Evolutionary conservation across 1,140 invertebrate genomes (phyloP), one percentile per base, ranked within the genome.

Genomic region (Drosophila novamexicana): DNA sequence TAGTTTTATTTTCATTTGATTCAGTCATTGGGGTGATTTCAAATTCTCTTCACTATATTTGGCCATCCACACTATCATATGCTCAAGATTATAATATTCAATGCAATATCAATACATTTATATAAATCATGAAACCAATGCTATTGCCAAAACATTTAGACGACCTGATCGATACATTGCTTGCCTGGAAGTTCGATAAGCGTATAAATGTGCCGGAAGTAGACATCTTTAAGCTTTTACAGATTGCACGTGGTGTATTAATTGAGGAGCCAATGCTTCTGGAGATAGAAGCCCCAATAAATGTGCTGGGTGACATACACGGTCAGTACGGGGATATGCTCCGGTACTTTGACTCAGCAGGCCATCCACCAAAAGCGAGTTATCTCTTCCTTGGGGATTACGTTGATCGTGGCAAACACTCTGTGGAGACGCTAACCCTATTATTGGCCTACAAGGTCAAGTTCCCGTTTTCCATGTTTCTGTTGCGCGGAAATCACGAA

Each of bases 271-370:
- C 98, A 7, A 99, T 99, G 93, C 93, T 99, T 76, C 94, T 99
- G 82, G 98, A 99, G 93, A 93, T 99, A 61, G 98, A 99, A 94
- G 98, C 98, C 50, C 98, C 98, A 44, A 93, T 99, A 99, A 94
- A 99, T 99, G 86, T 99, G 98, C 94, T 98, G 93, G 97, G 97
- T 93, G 98, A 99, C 93, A 99, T 99, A 84, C 98, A 99, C 93
- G 99, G 99, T 69, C 97, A 98, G 93, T 99, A 99, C 93, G 98
- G 98, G 91, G 99, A 99, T 93, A 93, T 99, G 32, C 93, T 99
- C 72, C 95, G 99, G 86, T 94, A 99, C 76, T 99, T 99, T 93
- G 99, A 99, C 91, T 99, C 99, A 92, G 99, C 98, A 65, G 98
- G 98, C 18, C 99, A 99, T 93, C 99, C 99, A 45, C 99, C 99